Conservation (phyloP, 2,888 invertebrate species). For the Timandra comae region DNA sequence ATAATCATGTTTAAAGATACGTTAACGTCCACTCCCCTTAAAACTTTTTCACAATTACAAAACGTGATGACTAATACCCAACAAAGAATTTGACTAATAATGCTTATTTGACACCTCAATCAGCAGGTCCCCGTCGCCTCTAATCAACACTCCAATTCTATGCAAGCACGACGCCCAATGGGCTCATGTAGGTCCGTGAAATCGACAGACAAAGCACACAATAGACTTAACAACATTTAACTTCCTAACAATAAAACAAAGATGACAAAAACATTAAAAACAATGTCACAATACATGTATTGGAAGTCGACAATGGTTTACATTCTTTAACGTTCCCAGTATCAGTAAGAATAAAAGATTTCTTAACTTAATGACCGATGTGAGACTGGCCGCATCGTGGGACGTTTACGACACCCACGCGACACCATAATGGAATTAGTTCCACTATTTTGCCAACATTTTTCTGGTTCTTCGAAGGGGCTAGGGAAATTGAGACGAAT, state of each 20-base stretch:
- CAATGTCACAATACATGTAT: conserved; percentile 51
- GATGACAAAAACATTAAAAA: conserved; percentile 53
- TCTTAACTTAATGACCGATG: conserved; percentile 56
- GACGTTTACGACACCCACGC: conserved; percentile 70
- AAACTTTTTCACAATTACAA: too few species aligned
- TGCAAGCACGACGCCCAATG: conserved; percentile 46
- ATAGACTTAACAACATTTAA: conserved; percentile 69
- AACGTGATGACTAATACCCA: conserved; percentile 36
- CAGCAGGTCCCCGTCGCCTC: conserved; percentile 59
- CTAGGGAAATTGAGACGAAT: conserved; percentile 44
- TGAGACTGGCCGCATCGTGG: conserved; percentile 64
- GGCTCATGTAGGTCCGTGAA: conserved; percentile 53
- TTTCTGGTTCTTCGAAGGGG: conserved; percentile 56
- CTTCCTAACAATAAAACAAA: conserved; percentile 71
- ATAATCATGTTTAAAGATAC: too few species aligned
- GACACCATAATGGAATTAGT: conserved; percentile 70
- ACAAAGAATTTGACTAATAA: conserved; percentile 20
- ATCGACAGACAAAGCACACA: conserved; percentile 55
- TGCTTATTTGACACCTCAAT: conserved; percentile 49
- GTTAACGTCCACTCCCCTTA: too few species aligned
- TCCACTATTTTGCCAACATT: conserved; percentile 71
- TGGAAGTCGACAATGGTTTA: conserved; percentile 31
- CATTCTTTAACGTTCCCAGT: conserved; percentile 55
- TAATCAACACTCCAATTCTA: conserved; percentile 68
- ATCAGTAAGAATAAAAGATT: conserved; percentile 48